Evolutionary conservation across 2,113 vertebrate genomes (phyloP), one percentile per base, ranked within the genome.

Genomic region (Xenopus borealis): DNA sequence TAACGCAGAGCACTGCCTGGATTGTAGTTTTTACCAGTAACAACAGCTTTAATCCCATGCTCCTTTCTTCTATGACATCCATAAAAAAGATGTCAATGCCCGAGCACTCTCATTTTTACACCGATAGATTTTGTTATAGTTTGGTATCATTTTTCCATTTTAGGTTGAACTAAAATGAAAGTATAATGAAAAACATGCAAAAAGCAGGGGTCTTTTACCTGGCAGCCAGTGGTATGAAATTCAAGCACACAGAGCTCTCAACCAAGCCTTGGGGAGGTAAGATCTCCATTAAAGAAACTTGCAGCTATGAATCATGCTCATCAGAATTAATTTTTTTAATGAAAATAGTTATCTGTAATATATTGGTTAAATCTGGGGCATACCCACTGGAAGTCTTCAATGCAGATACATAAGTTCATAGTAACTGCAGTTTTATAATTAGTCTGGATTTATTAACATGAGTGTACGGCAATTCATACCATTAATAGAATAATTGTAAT

Each of bases 211-310:
- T 66, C 94, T 99, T 78, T 90, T 99, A 72, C 81, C 95, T 44
- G 97, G 97, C 16, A 79, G 89, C 67, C 94, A 94, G 5, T 99
- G 97, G 97, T 99, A 98, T 78, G 97, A 99, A 89, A 98, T 98
- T 75, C 97, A 99, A 89, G 97, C 97, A 59, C 98, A 94, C 45
- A 90, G 97, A 67, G 97, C 97, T 75, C 87, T 99, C 47, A 99
- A 99, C 83, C 97, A 99, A 86, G 97, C 97, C 73, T 89, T 99
- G 40, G 97, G 97, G 66, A 96, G 97, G 97, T 98, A 81, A 83
- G 87, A 52, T 69, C 16, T 74, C 7, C 20, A 46, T 8, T n/a
- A n/a, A 50, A 50, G 12, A 50, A 50, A 40, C 23, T 27, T 27
- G 23, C 33, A 40, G 33, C 33, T 40, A 40, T 40, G 33, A 40